Conservation (phyloP, 2,888 invertebrate genomes). For the Plebejus anna region DNA sequence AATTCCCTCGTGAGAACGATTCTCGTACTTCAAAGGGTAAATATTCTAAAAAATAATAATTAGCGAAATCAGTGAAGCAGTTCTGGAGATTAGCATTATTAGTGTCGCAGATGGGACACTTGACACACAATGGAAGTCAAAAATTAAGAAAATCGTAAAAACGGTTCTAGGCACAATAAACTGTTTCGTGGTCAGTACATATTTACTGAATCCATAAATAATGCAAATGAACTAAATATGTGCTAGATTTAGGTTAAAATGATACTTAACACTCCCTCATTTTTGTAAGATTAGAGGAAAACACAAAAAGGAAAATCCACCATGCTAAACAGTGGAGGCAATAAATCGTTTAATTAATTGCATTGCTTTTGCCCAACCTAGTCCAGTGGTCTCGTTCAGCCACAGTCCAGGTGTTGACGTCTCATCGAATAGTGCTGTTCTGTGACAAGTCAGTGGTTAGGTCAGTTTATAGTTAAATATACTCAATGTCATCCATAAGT, state of each 20-base stretch:
- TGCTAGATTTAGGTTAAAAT: not conserved
- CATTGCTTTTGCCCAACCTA: constrained; percentile 47
- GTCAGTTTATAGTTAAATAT: constrained; percentile 16
- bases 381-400: constrained; percentile 43
- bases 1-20: no score
- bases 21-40: no score
- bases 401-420: constrained; percentile 51
- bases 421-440: constrained; percentile 41
- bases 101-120: no score
- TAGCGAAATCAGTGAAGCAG: no score
- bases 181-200: not conserved
- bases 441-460: constrained; percentile 21
- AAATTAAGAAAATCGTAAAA: no score
- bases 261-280: constrained; percentile 1
- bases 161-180: not conserved
- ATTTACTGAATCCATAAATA: not conserved
- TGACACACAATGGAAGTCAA: no score
- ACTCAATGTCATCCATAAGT: not conserved
- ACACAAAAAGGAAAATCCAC: constrained; percentile 31
- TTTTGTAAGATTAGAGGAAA: constrained; percentile 25
- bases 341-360: constrained; percentile 54
- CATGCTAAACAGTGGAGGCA: constrained; percentile 43
- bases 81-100: no score
- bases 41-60: no score
- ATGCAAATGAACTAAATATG: not conserved